phyloP scores from a whole-genome alignment of 2,797 vertebrate species.

The Characodon lateralis region DNA sequence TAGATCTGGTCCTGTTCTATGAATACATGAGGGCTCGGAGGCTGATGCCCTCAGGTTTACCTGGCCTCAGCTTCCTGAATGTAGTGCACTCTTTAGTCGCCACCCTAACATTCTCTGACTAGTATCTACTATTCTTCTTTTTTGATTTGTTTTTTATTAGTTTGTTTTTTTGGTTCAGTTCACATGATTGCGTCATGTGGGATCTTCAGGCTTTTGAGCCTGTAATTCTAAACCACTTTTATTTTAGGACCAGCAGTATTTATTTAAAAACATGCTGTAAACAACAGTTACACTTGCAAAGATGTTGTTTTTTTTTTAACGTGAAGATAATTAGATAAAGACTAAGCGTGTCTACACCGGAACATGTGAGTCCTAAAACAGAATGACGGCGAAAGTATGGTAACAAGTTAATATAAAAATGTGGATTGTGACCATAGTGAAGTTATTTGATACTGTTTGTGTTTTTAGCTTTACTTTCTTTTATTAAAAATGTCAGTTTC shows the following conservation, averaged over 20 bases:
- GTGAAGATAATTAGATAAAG: neutral
- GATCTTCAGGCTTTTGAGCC: neutral
- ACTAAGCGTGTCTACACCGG: neutral
- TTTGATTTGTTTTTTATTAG: neutral
- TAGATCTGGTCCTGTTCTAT: neutral
- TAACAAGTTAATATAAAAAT: no score
- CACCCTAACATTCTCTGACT: no score
- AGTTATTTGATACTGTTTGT: neutral
- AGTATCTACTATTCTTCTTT: no score
- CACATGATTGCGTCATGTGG: conserved; percentile 1
- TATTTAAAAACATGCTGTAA: neutral
- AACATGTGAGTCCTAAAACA: neutral
- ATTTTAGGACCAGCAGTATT: neutral
- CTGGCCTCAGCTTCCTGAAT: neutral
- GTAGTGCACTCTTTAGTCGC: no score
- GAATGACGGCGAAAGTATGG: neutral
- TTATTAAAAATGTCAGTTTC: neutral
- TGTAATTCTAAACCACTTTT: neutral
- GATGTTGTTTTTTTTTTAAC: neutral
- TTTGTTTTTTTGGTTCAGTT: neutral
- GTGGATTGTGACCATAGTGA: neutral
- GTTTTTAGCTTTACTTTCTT: neutral
- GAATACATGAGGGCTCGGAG: neutral
- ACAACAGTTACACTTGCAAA: neutral
- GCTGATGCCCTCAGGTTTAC: neutral